phyloP scores from a whole-genome alignment of 1,140 invertebrate species.

The Trypoxylus dichotomus region DNA sequence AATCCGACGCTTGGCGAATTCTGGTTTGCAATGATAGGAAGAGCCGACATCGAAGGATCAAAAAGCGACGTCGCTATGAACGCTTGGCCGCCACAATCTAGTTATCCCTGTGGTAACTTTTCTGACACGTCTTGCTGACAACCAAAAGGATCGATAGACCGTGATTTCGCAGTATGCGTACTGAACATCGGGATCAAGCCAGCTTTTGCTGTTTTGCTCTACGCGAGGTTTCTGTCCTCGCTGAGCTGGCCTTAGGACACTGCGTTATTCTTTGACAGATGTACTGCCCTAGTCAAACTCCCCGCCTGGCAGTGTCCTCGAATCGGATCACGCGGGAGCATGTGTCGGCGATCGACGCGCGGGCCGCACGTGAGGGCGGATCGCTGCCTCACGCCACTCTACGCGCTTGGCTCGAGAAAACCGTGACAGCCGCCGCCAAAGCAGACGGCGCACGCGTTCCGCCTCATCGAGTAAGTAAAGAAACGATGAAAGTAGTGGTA shows the following conservation, averaged over 20 bases:
- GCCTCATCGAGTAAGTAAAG: neutral
- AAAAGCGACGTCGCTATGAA: too few relatives aligned
- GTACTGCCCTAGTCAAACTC: conserved; percentile 84
- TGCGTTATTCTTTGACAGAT: conserved; percentile 80
- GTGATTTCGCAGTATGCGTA: conserved; percentile 70
- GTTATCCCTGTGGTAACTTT: too few relatives aligned
- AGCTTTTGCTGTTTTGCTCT: neutral
- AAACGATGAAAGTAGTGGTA: conserved; percentile 63
- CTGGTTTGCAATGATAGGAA: too few relatives aligned
- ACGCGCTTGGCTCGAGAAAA: neutral
- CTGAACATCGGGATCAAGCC: conserved; percentile 65
- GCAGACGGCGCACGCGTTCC: neutral
- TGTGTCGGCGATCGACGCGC: neutral
- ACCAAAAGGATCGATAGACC: conserved; percentile 77
- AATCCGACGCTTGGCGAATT: too few relatives aligned
- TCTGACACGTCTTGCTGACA: too few relatives aligned
- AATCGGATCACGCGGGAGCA: neutral
- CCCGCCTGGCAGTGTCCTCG: conserved; percentile 68
- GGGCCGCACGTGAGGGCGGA: neutral
- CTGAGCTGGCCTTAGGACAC: conserved; percentile 71
- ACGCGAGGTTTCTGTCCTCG: too few relatives aligned
- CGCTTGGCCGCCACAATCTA: too few relatives aligned
- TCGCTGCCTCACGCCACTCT: neutral
- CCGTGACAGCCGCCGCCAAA: neutral
- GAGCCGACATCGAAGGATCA: too few relatives aligned